These are phyloP conservation scores for Pseudochirops cupreus DNA, from an alignment of 2,797 vertebrate genomes.

Conservation along the genomic window DNA sequence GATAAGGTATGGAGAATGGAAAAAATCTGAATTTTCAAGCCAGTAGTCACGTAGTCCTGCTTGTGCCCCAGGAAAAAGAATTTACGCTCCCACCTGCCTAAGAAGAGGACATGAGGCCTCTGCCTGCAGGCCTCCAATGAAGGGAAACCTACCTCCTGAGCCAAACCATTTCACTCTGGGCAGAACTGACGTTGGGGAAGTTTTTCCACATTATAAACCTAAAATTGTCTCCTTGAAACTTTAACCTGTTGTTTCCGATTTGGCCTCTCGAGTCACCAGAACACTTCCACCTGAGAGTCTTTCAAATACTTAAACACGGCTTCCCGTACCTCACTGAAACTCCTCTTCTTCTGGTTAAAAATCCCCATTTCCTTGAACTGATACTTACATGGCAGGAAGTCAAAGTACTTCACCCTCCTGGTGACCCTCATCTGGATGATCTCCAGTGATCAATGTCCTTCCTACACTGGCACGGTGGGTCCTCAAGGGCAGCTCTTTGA, in stretches of 20 bases:
- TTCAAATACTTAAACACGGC: neutral
- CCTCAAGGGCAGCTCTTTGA: too few relatives aligned
- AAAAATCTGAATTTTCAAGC: neutral
- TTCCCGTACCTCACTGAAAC: neutral
- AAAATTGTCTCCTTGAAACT: neutral
- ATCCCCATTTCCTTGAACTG: neutral
- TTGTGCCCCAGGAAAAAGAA: neutral
- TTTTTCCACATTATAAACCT: neutral
- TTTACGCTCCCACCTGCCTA: neutral
- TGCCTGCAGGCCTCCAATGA: too few relatives aligned
- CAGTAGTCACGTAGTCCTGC: neutral
- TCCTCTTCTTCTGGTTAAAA: neutral
- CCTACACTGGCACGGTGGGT: neutral
- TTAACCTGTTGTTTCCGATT: neutral
- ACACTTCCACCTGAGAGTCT: neutral
- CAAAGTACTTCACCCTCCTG: neutral
- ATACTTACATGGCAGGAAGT: neutral
- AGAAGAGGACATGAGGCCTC: neutral
- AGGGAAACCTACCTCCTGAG: neutral
- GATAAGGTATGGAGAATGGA: neutral
- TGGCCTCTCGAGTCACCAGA: neutral
- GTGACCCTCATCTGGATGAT: neutral
- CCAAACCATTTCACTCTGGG: neutral
- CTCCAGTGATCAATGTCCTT: neutral
- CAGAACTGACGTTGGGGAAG: neutral